phyloP scores from a whole-genome alignment of 2,113 vertebrate genomes.

The Tricholaema leucomelas region DNA sequence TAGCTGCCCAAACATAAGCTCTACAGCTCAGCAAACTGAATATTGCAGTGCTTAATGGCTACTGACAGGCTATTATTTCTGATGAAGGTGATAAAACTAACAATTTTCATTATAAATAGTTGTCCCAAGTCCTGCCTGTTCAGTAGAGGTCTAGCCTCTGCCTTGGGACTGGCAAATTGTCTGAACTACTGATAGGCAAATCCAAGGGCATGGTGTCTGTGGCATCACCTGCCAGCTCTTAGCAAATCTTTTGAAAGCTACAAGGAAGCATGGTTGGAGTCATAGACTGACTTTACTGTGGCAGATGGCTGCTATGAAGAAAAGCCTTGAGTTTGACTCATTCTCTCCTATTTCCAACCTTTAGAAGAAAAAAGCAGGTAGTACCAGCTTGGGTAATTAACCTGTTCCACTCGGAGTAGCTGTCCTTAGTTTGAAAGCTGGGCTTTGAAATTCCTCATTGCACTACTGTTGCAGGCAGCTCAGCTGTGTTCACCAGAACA shows the following conservation, averaged over 20 bases:
- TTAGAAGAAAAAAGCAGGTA: not conserved
- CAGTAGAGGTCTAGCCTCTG: not conserved
- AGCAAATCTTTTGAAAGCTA: not conserved
- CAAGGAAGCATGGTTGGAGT: not conserved
- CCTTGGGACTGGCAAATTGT: not conserved
- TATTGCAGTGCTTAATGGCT: not conserved
- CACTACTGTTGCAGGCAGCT: not conserved
- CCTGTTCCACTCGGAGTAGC: not conserved
- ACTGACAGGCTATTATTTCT: not conserved
- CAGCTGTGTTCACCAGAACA: not conserved
- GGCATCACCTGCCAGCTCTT: not conserved
- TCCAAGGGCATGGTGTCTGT: not conserved
- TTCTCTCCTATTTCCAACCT: not conserved
- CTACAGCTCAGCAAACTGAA: not conserved
- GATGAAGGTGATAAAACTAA: not conserved
- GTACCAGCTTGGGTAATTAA: not conserved
- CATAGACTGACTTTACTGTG: not conserved
- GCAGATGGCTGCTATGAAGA: constrained; percentile 21
- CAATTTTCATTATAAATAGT: not conserved
- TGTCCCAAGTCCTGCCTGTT: not conserved
- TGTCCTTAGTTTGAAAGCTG: not conserved
- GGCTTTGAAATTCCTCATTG: not conserved
- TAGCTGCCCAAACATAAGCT: not conserved
- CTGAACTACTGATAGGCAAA: not conserved
- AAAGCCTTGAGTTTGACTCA: not conserved